Percentiles rank a stretch among this genome's conserved stretches.
phyloP scores from a whole-genome alignment of 2,888 invertebrate genomes.

The Eretmocerus hayati region DNA sequence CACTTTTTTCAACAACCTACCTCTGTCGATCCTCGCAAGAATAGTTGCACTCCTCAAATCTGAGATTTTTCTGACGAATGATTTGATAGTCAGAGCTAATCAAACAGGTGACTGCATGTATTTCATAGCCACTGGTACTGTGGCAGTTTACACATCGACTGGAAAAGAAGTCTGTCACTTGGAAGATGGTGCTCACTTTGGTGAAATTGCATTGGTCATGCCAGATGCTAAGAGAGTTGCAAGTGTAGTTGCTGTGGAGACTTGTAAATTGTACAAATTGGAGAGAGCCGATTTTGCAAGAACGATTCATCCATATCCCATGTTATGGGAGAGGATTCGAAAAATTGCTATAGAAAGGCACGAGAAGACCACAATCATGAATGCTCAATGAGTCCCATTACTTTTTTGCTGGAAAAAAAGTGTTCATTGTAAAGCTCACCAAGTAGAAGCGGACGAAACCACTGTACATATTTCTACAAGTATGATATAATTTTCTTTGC shows the following conservation, averaged over 20 bases:
- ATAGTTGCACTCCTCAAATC: constrained; percentile 50
- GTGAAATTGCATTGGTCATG: constrained; percentile 46
- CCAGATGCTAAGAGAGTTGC: constrained; percentile 42
- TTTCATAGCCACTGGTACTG: constrained; percentile 53
- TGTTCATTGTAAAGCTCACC: neutral
- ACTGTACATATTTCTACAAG: no score
- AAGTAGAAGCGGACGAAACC: neutral
- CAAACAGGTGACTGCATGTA: constrained; percentile 53
- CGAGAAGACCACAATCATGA: constrained; percentile 32
- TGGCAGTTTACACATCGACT: constrained; percentile 50
- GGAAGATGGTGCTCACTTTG: constrained; percentile 46
- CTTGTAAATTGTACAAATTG: constrained; percentile 45
- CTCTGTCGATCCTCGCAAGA: constrained; percentile 46
- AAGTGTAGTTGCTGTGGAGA: constrained; percentile 44
- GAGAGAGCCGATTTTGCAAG: constrained; percentile 40
- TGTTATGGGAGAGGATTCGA: constrained; percentile 43
- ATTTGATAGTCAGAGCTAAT: constrained; percentile 50
- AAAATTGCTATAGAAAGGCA: constrained; percentile 42
- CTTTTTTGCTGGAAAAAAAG: no score
- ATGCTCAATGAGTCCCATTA: neutral
- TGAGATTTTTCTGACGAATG: constrained; percentile 52
- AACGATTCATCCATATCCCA: constrained; percentile 42
- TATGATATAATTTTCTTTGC: no score
- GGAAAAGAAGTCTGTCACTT: constrained; percentile 46
- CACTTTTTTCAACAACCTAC: constrained; percentile 51